These are phyloP conservation scores for Rhabdomys dilectus DNA, from an alignment of 2,113 vertebrate species.

Conservation along the genomic window DNA sequence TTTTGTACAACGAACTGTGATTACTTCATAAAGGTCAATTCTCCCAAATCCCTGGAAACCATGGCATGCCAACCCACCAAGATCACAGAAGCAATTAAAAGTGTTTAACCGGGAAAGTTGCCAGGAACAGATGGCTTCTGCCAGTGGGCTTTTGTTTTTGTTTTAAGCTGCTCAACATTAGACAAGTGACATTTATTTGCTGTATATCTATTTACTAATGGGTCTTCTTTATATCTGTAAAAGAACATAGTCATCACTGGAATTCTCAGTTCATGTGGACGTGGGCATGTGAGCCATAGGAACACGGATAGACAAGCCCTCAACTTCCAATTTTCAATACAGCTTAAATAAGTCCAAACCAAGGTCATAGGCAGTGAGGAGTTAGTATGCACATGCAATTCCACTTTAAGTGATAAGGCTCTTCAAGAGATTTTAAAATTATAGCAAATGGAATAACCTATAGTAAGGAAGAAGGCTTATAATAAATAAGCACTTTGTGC, in stretches of 20 bases:
- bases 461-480: not conserved
- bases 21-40: conserved; percentile 82
- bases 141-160: conserved; percentile 79
- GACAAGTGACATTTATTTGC: conserved; percentile 74
- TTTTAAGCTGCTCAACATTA: conserved; percentile 75
- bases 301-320: not conserved
- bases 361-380: not conserved
- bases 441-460: not conserved
- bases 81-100: conserved; percentile 83
- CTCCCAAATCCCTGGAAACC: conserved; percentile 78
- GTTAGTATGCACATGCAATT: not conserved
- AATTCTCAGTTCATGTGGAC: not conserved
- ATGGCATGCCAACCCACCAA: conserved; percentile 75
- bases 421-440: not conserved
- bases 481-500: not conserved
- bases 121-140: conserved; percentile 79
- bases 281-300: not conserved
- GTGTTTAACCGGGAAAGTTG: conserved; percentile 81
- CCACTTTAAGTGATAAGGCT: not conserved
- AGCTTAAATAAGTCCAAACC: not conserved
- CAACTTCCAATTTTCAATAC: not conserved
- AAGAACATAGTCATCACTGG: conserved; percentile 2
- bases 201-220: conserved; percentile 66
- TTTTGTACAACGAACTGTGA: conserved; percentile 75
- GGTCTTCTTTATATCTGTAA: conserved; percentile 47